Percentiles rank a stretch among this genome's conserved stretches.
These are phyloP conservation scores for Lateolabrax maculatus DNA, from an alignment of 2,797 vertebrate genomes.

Conservation along the genomic window DNA sequence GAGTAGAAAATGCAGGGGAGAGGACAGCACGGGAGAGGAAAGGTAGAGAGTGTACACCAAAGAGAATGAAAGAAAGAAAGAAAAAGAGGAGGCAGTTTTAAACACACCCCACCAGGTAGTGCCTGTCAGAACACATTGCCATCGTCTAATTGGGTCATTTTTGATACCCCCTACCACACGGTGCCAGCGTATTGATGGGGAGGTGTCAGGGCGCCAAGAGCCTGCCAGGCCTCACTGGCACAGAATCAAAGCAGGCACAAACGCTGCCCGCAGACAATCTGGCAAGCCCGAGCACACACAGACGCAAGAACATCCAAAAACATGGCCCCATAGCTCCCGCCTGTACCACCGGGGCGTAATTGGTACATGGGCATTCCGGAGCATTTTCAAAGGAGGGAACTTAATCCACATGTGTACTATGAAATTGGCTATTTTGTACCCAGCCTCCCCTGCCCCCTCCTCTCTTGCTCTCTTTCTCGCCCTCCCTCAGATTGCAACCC, in stretches of 20 bases:
- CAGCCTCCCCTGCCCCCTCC: conserved; percentile 45
- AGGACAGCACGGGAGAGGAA: conserved; percentile 29
- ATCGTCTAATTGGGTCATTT: conserved; percentile 88
- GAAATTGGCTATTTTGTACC: conserved; percentile 88
- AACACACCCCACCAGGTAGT: conserved; percentile 84
- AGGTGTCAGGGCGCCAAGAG: conserved; percentile 78
- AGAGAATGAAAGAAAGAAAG: conserved; percentile 29
- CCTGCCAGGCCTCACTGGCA: conserved; percentile 84
- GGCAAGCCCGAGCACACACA: conserved; percentile 77
- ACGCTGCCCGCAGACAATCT: conserved; percentile 84
- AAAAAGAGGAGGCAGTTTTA: conserved; percentile 47
- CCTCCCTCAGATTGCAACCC: conserved; percentile 70
- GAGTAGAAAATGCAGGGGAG: conserved; percentile 29
- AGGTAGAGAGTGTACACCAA: conserved; percentile 24
- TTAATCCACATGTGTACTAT: conserved; percentile 89
- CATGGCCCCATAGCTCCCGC: conserved; percentile 77
- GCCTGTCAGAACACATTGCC: conserved; percentile 85
- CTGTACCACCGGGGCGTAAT: conserved; percentile 82
- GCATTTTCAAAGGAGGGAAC: conserved; percentile 84
- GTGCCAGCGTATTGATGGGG: conserved; percentile 82
- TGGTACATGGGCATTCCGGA: conserved; percentile 87
- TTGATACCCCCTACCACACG: conserved; percentile 79
- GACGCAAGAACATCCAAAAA: conserved; percentile 80
- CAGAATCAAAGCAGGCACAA: conserved; percentile 79
- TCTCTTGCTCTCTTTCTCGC: conserved; percentile 42